Evolutionary conservation across 1,140 invertebrate species (phyloP).

Genomic region (Drosophila nikananu): DNA sequence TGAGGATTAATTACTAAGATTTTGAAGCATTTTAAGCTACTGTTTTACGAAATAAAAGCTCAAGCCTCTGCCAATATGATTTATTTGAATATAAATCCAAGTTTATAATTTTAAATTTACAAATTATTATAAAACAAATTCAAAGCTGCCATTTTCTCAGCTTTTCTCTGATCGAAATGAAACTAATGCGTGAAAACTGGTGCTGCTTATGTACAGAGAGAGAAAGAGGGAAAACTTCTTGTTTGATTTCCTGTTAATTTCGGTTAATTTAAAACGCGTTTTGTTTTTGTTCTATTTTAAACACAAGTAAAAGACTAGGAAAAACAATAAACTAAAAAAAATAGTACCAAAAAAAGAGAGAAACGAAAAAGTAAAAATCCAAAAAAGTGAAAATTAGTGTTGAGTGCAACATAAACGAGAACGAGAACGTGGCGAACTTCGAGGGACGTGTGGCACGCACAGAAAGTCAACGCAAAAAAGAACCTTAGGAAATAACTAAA

Average conservation of each 20-base stretch:
- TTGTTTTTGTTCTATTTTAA: constrained; percentile 33
- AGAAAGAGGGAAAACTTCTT: constrained; percentile 49
- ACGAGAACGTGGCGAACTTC: constrained; percentile 61
- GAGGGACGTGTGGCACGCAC: constrained; percentile 66
- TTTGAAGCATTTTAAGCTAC: too few relatives aligned
- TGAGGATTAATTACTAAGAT: too few relatives aligned
- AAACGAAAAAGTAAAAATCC: constrained; percentile 43
- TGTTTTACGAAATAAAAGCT: too few relatives aligned
- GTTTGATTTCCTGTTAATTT: constrained; percentile 68
- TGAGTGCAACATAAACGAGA: constrained; percentile 76
- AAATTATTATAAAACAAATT: neutral
- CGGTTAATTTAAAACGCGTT: constrained; percentile 76
- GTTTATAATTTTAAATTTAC: neutral
- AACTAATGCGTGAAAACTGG: constrained; percentile 56
- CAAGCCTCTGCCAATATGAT: too few relatives aligned
- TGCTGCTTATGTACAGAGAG: constrained; percentile 44
- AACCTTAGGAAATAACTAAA: constrained; percentile 36
- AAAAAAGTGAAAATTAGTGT: constrained; percentile 67
- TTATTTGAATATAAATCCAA: too few relatives aligned
- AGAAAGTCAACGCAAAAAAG: constrained; percentile 55
- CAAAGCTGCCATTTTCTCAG: neutral
- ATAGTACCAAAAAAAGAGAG: constrained; percentile 14
- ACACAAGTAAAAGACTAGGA: constrained; percentile 40
- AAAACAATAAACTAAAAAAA: constrained; percentile 29
- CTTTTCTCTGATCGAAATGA: constrained; percentile 16